phyloP scores from a whole-genome alignment of 2,888 invertebrate species.

The Syrphus vitripennis region DNA sequence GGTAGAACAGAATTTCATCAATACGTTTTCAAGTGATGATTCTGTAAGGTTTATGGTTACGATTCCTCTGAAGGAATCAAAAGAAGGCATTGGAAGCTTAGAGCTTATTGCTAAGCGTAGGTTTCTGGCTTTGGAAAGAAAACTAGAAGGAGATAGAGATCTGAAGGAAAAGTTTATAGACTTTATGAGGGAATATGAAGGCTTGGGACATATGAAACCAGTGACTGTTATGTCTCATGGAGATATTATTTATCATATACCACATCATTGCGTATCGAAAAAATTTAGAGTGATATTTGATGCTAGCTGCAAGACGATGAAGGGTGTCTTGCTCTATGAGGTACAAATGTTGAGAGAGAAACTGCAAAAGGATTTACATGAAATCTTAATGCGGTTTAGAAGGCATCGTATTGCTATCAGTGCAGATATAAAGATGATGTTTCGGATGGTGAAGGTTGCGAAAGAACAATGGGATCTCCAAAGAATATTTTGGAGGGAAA shows the following conservation, averaged over 20 bases:
- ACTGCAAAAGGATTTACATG: no score
- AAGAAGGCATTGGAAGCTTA: not conserved
- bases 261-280: not conserved
- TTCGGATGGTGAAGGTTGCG: not conserved
- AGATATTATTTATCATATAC: no score
- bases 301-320: no score
- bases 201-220: not conserved
- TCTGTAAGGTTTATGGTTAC: not conserved
- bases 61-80: not conserved
- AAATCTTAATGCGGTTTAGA: not conserved
- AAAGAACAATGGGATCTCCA: conserved; percentile 11
- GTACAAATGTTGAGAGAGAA: no score
- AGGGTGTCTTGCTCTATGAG: no score
- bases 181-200: conserved; percentile 1
- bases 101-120: not conserved
- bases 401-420: not conserved
- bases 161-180: not conserved
- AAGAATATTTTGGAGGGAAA: not conserved
- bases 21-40: not conserved
- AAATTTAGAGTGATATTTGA: no score
- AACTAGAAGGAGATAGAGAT: not conserved
- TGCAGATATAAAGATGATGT: conserved; percentile 38
- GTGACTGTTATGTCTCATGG: no score
- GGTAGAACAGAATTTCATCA: not conserved
- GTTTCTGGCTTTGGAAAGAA: not conserved